Conservation (phyloP, 92 coral and sea anemone species). For the Parazoanthus darwini region DNA sequence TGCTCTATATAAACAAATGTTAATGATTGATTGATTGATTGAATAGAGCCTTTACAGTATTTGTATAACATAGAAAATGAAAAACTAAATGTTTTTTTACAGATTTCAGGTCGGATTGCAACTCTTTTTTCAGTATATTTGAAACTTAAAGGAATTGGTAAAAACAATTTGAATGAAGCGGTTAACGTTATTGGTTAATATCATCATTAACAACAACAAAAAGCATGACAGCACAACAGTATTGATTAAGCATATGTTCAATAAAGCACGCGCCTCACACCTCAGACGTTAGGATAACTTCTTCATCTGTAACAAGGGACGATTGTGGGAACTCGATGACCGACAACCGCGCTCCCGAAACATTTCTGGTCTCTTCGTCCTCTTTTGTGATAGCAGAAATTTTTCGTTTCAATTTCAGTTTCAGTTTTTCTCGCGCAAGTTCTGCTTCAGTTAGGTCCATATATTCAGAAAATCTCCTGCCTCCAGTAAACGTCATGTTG, state of each 20-base stretch:
- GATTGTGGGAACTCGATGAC: constrained; percentile 25
- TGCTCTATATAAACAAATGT: too few relatives aligned
- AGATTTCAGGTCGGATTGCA: too few relatives aligned
- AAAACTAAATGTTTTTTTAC: neutral
- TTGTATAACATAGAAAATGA: neutral
- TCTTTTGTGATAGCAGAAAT: constrained; percentile 57
- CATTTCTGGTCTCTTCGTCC: constrained; percentile 23
- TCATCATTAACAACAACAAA: too few relatives aligned
- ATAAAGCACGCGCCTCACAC: neutral
- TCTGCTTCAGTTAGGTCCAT: constrained; percentile 57
- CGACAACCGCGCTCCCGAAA: constrained; percentile 25
- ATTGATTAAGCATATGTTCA: too few relatives aligned
- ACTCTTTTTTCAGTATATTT: too few relatives aligned
- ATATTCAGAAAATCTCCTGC: constrained; percentile 58
- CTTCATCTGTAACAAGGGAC: constrained; percentile 4
- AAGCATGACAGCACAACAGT: too few relatives aligned
- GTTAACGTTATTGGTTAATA: too few relatives aligned
- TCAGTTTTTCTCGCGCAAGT: constrained; percentile 49
- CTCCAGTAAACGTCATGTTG: constrained; percentile 52
- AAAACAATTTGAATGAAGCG: too few relatives aligned
- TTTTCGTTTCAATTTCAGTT: constrained; percentile 47
- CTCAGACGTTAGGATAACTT: constrained; percentile 28
- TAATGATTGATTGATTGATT: too few relatives aligned
- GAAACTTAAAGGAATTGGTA: too few relatives aligned
- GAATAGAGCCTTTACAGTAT: neutral